phyloP scores from a whole-genome alignment of 2,888 invertebrate species.

The Drosophila maculinotata region DNA sequence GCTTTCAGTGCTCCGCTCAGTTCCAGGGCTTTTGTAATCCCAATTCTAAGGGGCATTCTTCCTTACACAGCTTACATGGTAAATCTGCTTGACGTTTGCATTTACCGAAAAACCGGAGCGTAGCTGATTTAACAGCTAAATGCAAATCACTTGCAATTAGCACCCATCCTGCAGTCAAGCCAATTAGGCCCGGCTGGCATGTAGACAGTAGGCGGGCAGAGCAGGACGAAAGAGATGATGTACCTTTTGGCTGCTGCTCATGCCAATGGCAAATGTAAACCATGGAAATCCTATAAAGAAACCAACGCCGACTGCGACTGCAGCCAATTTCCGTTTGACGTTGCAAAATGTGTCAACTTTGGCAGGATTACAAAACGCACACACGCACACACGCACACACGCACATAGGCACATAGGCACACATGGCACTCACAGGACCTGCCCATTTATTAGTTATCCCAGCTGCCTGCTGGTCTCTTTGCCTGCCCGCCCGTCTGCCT shows the following conservation, averaged over 20 bases:
- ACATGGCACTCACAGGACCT: constrained; percentile 13
- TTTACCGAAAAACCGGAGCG: constrained; percentile 16
- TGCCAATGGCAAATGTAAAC: constrained; percentile 42
- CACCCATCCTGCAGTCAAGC: constrained; percentile 43
- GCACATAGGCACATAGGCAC: no score
- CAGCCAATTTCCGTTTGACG: constrained; percentile 76
- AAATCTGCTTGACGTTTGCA: constrained; percentile 3
- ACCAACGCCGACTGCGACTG: constrained; percentile 50
- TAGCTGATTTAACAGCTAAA: constrained; percentile 51
- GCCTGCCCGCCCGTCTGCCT: constrained; percentile 1
- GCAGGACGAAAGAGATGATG: constrained; percentile 10
- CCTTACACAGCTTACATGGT: no score
- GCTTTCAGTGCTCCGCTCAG: constrained; percentile 3
- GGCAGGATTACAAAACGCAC: constrained; percentile 65
- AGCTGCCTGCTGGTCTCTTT: constrained; percentile 17
- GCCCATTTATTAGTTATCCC: constrained; percentile 56
- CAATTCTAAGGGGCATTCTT: not conserved
- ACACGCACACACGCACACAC: constrained; percentile 31
- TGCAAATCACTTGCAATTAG: constrained; percentile 63
- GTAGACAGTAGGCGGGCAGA: not conserved
- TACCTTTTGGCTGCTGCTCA: constrained; percentile 41
- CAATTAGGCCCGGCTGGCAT: constrained; percentile 49
- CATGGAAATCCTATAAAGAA: constrained; percentile 65
- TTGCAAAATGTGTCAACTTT: constrained; percentile 75
- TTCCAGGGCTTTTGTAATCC: not conserved